These are phyloP conservation scores for Blastobasis adustella DNA, from an alignment of 2,888 invertebrate genomes.

Conservation along the genomic window DNA sequence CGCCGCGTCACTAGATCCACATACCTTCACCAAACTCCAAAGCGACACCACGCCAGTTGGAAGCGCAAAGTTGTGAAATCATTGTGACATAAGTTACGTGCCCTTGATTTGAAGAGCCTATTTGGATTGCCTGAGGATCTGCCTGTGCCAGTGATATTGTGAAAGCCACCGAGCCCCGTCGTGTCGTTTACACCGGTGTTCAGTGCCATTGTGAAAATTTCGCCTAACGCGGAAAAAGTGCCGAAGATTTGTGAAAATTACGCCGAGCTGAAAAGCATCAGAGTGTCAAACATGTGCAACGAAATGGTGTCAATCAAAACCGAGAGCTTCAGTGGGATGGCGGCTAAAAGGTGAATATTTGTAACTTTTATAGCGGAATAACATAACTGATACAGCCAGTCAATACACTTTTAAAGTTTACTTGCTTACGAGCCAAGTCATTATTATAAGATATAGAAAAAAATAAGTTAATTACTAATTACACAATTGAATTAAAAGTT, in stretches of 20 bases:
- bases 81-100: slow-evolving; percentile 58
- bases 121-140: slow-evolving; percentile 10
- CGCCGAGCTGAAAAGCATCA: slow-evolving; percentile 23
- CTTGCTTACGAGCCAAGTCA: too few relatives aligned
- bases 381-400: too few relatives aligned
- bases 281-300: slow-evolving; percentile 45
- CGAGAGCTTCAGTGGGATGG: slow-evolving; percentile 63
- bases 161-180: too few relatives aligned
- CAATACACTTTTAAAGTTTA: too few relatives aligned
- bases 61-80: slow-evolving; percentile 53
- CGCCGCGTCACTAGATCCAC: slow-evolving; percentile 13
- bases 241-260: slow-evolving; percentile 16
- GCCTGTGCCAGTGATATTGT: slow-evolving; percentile 1
- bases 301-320: slow-evolving; percentile 63
- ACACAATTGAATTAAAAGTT: too few relatives aligned
- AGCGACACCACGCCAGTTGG: slow-evolving; percentile 37
- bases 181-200: background rate
- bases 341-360: slow-evolving; percentile 58
- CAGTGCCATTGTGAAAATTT: slow-evolving; percentile 2
- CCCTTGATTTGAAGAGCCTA: slow-evolving; percentile 1
- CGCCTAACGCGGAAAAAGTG: slow-evolving; percentile 3
- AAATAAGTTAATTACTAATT: too few relatives aligned
- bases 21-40: slow-evolving; percentile 37
- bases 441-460: too few relatives aligned
- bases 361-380: too few relatives aligned